These are phyloP conservation scores for Cremastinae sp. DNA, from an alignment of 2,888 invertebrate genomes.

Conservation along the genomic window DNA sequence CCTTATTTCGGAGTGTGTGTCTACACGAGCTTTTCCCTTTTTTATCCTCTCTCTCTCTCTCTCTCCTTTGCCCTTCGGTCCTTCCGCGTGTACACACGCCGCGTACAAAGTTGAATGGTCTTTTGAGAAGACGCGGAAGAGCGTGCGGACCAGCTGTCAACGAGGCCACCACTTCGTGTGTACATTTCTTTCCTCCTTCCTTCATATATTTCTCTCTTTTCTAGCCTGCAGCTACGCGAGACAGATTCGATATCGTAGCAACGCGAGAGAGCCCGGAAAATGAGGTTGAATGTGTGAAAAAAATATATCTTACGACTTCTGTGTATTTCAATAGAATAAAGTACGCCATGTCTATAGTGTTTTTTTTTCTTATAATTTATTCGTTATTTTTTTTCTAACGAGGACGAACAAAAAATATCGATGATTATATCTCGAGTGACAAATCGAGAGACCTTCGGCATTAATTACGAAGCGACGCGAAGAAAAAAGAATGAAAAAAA, in stretches of 20 bases:
- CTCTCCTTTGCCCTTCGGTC: background rate
- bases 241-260: too few species aligned
- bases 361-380: too few species aligned
- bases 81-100: slow-evolving; percentile 39
- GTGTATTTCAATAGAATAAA: too few species aligned
- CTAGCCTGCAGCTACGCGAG: background rate
- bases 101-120: slow-evolving; percentile 51
- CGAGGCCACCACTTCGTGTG: slow-evolving; percentile 25
- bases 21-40: slow-evolving; percentile 6
- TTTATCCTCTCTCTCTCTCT: slow-evolving; percentile 40
- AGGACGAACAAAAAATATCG: too few species aligned
- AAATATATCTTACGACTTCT: too few species aligned
- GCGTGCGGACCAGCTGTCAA: slow-evolving; percentile 49
- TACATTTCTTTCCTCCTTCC: slow-evolving; percentile 22
- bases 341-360: too few species aligned
- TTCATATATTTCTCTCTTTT: slow-evolving; percentile 30
- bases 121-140: slow-evolving; percentile 40
- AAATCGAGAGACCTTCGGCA: background rate
- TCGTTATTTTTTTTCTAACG: too few species aligned
- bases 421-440: background rate
- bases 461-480: background rate
- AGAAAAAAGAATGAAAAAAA: slow-evolving; percentile 1
- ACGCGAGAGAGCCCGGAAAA: too few species aligned
- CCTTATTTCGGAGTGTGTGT: slow-evolving; percentile 9
- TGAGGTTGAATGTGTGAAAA: too few species aligned